Percentiles rank a stretch among this genome's conserved stretches.
Conservation (phyloP, 2,888 invertebrate genomes). For the Hydriomena furcata region DNA sequence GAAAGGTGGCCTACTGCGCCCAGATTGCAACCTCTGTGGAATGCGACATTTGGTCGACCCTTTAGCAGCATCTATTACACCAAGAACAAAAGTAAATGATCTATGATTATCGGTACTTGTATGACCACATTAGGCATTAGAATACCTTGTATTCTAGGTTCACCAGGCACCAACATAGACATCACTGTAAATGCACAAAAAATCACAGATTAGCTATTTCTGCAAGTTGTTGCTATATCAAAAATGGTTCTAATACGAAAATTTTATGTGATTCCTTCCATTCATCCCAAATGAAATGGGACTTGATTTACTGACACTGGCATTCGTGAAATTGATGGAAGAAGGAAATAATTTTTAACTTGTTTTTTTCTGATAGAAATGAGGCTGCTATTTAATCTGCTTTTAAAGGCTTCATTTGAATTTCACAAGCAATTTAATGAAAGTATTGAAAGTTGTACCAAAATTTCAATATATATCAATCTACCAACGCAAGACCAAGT, state of each 20-base stretch:
- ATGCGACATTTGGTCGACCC: constrained; percentile 53
- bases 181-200: constrained; percentile 34
- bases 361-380: constrained; percentile 1
- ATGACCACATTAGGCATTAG: no score
- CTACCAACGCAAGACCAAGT: no score
- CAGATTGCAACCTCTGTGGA: constrained; percentile 52
- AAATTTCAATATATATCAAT: no score
- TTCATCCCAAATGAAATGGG: constrained; percentile 18
- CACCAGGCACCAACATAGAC: constrained; percentile 41
- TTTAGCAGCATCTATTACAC: constrained; percentile 36
- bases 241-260: constrained; percentile 25
- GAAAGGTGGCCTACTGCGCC: constrained; percentile 34
- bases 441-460: no score
- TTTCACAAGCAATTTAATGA: no score
- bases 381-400: background rate
- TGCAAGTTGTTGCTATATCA: constrained; percentile 4
- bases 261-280: constrained; percentile 24
- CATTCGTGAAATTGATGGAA: constrained; percentile 11
- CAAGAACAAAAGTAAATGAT: constrained; percentile 32
- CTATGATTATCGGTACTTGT: no score
- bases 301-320: constrained; percentile 23
- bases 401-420: background rate
- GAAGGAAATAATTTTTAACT: constrained; percentile 9
- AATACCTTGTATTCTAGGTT: constrained; percentile 48
- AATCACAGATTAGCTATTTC: constrained; percentile 1